Evolutionary conservation across 2,113 vertebrate species (phyloP), one percentile per base, ranked within the genome.

Genomic region (Pteropus alecto): DNA sequence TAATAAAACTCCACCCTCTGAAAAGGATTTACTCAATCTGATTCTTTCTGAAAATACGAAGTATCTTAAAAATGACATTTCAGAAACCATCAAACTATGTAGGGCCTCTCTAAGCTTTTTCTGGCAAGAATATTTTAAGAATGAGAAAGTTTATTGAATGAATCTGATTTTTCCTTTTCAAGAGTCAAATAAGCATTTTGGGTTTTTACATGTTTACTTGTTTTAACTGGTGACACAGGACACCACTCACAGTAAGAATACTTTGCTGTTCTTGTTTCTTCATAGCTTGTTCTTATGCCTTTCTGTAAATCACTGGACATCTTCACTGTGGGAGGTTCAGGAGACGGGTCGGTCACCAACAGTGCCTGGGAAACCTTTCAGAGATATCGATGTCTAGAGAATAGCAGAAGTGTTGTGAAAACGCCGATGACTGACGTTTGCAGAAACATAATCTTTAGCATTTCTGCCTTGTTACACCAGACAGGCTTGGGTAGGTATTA

Each of bases 291-390:
- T 92, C 98, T 99, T 96, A 99, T 99, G 99, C 99, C 99, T 0
- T 99, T 99, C 98, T 99, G 99, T 97, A 99, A 99, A 96, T 99
- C 99, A 0, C 98, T 99, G 98, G 99, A 99, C 89, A 99, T 99
- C 84, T 99, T 99, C 98, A 99, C 99, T 0, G 94, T 97, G 73
- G 98, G 99, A 94, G 99, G 99, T 1, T 99, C 99, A 2, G 99
- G 99, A 0, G 99, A 99, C 7, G 99, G 99, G 1, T 77, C 99
- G 58, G 96, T 98, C 89, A 99, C 98, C 0, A 99, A 99, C 93
- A 99, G 98, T 0, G 99, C 98, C 87, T 99, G 99, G 99, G 99
- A 99, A 94, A 99, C 99, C 2, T 99, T 99, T 97, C 99, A 99
- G 97, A 99, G 99, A 60, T 99, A 99, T 92, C 99, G 99, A 58